Evolutionary conservation across 2,113 vertebrate species (phyloP).

Genomic region (Anthoscopus minutus): DNA sequence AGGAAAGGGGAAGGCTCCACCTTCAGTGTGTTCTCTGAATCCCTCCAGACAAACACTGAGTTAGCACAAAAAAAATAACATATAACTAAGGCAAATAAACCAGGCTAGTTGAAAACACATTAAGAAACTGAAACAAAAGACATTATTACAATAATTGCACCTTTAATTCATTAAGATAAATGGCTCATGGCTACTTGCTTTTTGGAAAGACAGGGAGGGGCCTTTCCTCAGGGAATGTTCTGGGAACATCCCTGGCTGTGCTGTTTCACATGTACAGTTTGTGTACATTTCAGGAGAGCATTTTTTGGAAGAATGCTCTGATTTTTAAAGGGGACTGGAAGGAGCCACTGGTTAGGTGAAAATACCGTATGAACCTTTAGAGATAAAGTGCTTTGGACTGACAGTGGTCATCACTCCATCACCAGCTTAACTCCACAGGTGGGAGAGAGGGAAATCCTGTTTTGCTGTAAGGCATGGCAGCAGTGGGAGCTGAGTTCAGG

Average conservation of each 20-base stretch:
- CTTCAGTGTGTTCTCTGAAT: neutral
- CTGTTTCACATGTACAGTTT: neutral
- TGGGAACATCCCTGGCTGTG: neutral
- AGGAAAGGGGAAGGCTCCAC: neutral
- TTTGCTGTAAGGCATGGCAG: neutral
- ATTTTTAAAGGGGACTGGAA: neutral
- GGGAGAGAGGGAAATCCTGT: neutral
- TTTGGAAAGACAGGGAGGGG: neutral
- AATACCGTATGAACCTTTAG: neutral
- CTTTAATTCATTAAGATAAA: neutral
- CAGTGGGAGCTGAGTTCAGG: neutral
- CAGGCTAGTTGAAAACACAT: neutral
- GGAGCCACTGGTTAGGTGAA: neutral
- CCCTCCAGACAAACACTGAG: neutral
- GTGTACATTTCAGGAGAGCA: no score
- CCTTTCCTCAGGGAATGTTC: neutral
- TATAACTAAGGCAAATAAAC: neutral
- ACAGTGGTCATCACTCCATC: neutral
- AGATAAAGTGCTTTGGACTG: neutral
- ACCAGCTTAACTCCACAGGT: neutral
- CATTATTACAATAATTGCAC: neutral
- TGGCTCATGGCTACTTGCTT: fast-evolving
- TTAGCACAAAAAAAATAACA: neutral
- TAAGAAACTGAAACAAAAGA: neutral
- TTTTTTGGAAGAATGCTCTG: neutral